These are phyloP conservation scores for Eolophus roseicapilla DNA, from an alignment of 2,113 vertebrate genomes.

Conservation along the genomic window DNA sequence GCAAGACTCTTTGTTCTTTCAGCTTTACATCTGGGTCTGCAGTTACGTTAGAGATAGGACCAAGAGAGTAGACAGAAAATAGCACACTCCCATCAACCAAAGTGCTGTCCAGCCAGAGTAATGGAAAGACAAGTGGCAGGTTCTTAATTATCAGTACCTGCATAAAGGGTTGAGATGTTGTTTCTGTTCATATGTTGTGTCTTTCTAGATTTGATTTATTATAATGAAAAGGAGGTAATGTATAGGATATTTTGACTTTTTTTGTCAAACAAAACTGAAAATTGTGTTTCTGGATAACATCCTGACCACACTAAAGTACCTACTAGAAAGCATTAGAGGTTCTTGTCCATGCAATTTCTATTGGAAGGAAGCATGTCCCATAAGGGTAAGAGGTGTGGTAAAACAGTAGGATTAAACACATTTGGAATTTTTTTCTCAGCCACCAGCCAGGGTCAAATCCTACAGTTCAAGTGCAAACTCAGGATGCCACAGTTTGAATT, in stretches of 20 bases:
- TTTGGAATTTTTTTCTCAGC: not conserved
- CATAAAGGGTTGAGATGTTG: not conserved
- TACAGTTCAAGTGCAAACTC: not conserved
- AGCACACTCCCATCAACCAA: not conserved
- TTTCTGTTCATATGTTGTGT: not conserved
- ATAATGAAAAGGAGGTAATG: not conserved
- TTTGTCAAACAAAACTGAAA: not conserved
- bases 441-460: not conserved
- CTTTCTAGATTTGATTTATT: not conserved
- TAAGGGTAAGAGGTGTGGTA: not conserved
- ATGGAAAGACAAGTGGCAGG: not conserved
- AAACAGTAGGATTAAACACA: not conserved
- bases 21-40: not conserved
- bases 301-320: not conserved
- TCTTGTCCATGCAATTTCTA: not conserved
- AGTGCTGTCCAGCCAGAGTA: not conserved
- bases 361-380: not conserved
- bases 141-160: not conserved
- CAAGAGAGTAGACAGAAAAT: not conserved
- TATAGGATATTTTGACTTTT: not conserved
- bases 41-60: not conserved
- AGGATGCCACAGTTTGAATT: not conserved
- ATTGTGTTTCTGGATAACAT: not conserved
- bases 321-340: not conserved
- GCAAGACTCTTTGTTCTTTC: not conserved